phyloP scores from a whole-genome alignment of 2,113 vertebrate species.

The Narcine bancroftii region DNA sequence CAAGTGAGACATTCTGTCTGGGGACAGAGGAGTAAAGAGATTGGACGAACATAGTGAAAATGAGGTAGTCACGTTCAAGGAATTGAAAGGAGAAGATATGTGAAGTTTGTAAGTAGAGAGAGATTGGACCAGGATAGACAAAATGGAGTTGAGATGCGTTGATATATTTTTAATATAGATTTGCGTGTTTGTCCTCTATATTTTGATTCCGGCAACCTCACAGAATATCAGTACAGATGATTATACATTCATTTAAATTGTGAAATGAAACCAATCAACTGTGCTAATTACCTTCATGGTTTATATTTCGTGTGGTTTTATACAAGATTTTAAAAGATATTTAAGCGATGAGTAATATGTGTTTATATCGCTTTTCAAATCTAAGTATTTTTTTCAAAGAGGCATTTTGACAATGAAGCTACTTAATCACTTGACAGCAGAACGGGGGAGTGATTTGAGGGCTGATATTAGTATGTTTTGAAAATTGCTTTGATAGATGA shows the following conservation, averaged over 20 bases:
- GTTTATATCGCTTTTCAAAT: not conserved
- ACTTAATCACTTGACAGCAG: not conserved
- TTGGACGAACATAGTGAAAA: no score
- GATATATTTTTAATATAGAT: no score
- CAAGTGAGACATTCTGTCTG: no score
- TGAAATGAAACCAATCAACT: not conserved
- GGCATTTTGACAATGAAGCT: not conserved
- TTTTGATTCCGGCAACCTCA: not conserved
- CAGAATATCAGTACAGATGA: not conserved
- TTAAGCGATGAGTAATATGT: not conserved
- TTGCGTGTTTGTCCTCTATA: not conserved
- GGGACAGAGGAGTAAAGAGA: no score
- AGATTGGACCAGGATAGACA: no score
- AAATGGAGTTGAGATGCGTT: no score
- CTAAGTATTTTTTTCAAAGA: not conserved
- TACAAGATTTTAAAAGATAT: not conserved
- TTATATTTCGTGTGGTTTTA: no score
- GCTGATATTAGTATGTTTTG: not conserved
- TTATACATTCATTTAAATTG: not conserved
- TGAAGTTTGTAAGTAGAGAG: no score
- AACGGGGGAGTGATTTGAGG: not conserved
- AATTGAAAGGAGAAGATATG: no score
- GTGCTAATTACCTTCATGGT: not conserved
- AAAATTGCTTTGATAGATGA: conserved; percentile 10
- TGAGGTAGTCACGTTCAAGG: no score